phyloP scores from a whole-genome alignment of 2,888 invertebrate genomes.

The Cyclophora punctaria region DNA sequence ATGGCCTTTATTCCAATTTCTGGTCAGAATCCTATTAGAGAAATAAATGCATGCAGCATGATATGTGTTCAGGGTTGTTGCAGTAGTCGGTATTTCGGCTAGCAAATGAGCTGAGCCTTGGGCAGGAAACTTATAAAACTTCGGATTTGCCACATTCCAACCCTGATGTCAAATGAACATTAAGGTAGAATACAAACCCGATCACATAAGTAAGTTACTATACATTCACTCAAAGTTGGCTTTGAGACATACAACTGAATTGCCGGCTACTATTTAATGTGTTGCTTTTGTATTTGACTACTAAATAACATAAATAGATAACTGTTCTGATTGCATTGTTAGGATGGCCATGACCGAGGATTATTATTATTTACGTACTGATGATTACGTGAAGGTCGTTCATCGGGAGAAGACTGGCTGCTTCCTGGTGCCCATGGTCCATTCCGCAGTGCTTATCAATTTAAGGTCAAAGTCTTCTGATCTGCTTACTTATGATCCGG shows the following conservation, averaged over 20 bases:
- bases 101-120: no score
- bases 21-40: slow-evolving; percentile 76
- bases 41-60: slow-evolving; percentile 25
- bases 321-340: slow-evolving; percentile 5
- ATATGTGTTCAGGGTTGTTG: neutral
- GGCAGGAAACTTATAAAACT: no score
- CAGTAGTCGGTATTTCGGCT: no score
- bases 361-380: slow-evolving; percentile 88
- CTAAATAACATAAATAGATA: no score
- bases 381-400: slow-evolving; percentile 88
- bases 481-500: slow-evolving; percentile 82
- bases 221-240: no score
- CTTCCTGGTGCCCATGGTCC: slow-evolving; percentile 92
- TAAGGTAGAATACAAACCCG: no score
- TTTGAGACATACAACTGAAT: no score
- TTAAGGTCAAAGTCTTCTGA: slow-evolving; percentile 76
- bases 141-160: no score
- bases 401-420: slow-evolving; percentile 81
- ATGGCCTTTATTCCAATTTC: slow-evolving; percentile 94
- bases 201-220: no score
- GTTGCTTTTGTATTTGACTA: no score
- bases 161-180: no score
- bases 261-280: no score
- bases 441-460: slow-evolving; percentile 88
- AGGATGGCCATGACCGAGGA: slow-evolving; percentile 87